Evolutionary conservation across 2,888 invertebrate species (phyloP), one percentile per base, ranked within the genome.

Genomic region (Hedychridium roseum): DNA sequence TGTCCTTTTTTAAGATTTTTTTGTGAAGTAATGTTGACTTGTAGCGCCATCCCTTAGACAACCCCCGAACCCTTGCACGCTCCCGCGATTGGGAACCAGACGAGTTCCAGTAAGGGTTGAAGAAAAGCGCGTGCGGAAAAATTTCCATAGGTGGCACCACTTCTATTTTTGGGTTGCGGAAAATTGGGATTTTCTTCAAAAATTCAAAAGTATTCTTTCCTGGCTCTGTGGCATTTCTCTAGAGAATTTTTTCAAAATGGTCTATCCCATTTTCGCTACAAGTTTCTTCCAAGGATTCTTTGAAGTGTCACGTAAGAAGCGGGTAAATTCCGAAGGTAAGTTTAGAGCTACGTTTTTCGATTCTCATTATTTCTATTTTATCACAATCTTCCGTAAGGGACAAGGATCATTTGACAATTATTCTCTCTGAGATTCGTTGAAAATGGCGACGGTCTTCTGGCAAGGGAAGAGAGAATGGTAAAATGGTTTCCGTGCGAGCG

Each of bases 1-100:
- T 45, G 32, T 34, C 27, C 48, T 18, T 32, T n/a, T n/a, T n/a
- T n/a, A n/a, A n/a, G n/a, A n/a, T n/a, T n/a, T n/a, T n/a, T n/a
- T n/a, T n/a, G n/a, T n/a, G n/a, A n/a, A n/a, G n/a, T n/a, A n/a
- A n/a, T n/a, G n/a, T 26, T 21, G 38, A 17, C 42, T 21, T n/a
- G 58, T 64, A 65, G 69, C 70, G 76, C 73, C 76, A 76, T 76
- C 76, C 44, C n/a, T 39, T 58, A 46, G 51, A 40, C 37, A 38
- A 41, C 42, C 14, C 44, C 1, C 32, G 58, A 76, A 76, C 66
- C 64, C 39, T 7, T 9, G 27, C 21, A 34, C 17, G 20, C 57
- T 37, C 48, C 44, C 39, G 17, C 52, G 36, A 14, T 30, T 15
- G 12, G 43, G 46, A 48, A 21, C 18, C 32, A 32, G 6, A 26